Conservation (phyloP, 2,888 invertebrate genomes). For the Danaus chrysippus region DNA sequence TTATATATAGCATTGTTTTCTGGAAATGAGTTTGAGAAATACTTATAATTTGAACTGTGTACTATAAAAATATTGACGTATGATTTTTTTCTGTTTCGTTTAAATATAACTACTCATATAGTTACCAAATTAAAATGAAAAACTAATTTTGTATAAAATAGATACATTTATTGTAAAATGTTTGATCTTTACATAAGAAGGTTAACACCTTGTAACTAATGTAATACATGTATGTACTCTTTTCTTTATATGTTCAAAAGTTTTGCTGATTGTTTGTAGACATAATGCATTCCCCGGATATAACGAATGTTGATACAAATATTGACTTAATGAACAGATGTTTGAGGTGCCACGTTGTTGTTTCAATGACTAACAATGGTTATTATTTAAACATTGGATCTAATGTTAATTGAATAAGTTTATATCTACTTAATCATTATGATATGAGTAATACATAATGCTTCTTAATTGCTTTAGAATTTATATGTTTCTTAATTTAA, state of each 20-base stretch:
- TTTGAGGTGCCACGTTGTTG: background rate
- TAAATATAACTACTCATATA: background rate
- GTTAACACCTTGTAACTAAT: too few species aligned
- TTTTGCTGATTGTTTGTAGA: background rate
- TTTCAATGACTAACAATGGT: background rate
- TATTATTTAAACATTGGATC: slow-evolving; percentile 1
- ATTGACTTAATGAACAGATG: slow-evolving; percentile 1
- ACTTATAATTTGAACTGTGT: too few species aligned
- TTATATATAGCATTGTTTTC: too few species aligned
- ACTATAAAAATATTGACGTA: too few species aligned
- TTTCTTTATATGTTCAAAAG: background rate
- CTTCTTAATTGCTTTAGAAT: too few species aligned
- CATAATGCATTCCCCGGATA: background rate
- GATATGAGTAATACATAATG: too few species aligned
- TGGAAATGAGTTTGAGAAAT: too few species aligned
- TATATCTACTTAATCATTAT: background rate
- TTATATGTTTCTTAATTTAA: too few species aligned
- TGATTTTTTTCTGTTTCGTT: background rate
- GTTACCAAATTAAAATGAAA: background rate
- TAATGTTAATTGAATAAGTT: background rate
- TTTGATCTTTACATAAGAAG: too few species aligned
- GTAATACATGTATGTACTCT: background rate
- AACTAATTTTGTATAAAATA: slow-evolving; percentile 6
- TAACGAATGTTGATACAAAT: slow-evolving; percentile 5
- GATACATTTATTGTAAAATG: too few species aligned